Evolutionary conservation across 1,140 invertebrate species (phyloP).

Genomic region (Ganaspis sp.): DNA sequence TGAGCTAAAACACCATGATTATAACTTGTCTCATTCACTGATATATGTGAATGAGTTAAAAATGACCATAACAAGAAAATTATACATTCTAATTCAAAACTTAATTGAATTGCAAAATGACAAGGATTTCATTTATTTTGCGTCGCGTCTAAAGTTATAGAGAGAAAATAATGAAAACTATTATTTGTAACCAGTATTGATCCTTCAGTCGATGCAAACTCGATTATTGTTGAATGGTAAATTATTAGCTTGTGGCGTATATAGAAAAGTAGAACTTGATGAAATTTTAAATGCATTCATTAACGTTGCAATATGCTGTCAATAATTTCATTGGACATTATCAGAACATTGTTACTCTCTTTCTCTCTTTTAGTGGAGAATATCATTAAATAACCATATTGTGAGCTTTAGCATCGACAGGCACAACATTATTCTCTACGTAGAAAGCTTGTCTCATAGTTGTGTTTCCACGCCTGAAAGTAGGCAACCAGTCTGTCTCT

Average conservation of each 20-base stretch:
- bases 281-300: slow-evolving; percentile 52
- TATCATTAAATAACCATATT: slow-evolving; percentile 35
- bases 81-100: too few species aligned
- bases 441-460: slow-evolving; percentile 26
- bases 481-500: slow-evolving; percentile 33
- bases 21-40: too few species aligned
- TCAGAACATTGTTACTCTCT: slow-evolving; percentile 23
- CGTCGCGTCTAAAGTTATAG: too few species aligned
- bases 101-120: too few species aligned
- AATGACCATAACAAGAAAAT: too few species aligned
- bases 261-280: slow-evolving; percentile 43
- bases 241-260: slow-evolving; percentile 42
- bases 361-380: slow-evolving; percentile 22
- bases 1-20: too few species aligned
- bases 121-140: too few species aligned
- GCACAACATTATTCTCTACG: slow-evolving; percentile 10
- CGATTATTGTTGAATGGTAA: slow-evolving; percentile 45
- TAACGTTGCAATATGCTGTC: slow-evolving; percentile 34
- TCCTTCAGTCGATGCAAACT: neutral
- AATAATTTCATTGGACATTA: slow-evolving; percentile 47
- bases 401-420: slow-evolving; percentile 34
- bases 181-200: neutral
- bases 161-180: neutral
- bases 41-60: too few species aligned
- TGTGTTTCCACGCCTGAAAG: slow-evolving; percentile 38